These are phyloP conservation scores for Endotricha flammealis DNA, from an alignment of 2,888 invertebrate genomes.

Conservation along the genomic window DNA sequence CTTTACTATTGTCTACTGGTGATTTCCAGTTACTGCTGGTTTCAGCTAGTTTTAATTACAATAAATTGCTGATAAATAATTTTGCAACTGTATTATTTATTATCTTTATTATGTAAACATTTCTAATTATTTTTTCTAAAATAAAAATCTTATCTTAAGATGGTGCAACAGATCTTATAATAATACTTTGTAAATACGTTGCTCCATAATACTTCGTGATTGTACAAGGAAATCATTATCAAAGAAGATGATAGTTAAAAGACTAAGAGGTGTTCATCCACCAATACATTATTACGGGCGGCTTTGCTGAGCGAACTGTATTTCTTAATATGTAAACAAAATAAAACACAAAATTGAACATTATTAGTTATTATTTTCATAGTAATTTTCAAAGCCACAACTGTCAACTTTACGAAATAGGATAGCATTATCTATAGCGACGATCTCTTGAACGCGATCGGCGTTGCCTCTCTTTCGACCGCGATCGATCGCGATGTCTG, in stretches of 20 bases:
- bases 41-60: constrained; percentile 23
- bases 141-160: too few species aligned
- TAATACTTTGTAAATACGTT: too few species aligned
- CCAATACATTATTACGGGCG: too few species aligned
- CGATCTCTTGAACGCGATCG: constrained; percentile 60
- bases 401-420: constrained; percentile 26
- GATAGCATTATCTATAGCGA: constrained; percentile 58
- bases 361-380: constrained; percentile 43
- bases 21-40: constrained; percentile 17
- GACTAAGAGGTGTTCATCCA: too few species aligned
- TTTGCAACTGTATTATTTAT: too few species aligned
- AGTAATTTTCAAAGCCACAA: constrained; percentile 35
- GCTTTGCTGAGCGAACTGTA: too few species aligned
- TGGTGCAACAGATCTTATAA: too few species aligned
- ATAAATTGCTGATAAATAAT: constrained; percentile 25
- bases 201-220: too few species aligned
- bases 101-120: too few species aligned
- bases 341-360: constrained; percentile 31
- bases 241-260: background rate
- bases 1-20: constrained; percentile 24
- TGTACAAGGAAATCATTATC: too few species aligned
- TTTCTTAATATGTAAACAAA: too few species aligned
- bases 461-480: constrained; percentile 30
- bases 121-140: too few species aligned
- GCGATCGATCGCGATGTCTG: constrained; percentile 29